Evolutionary conservation across 2,888 invertebrate genomes (phyloP), one percentile per base, ranked within the genome.

Genomic region (Scaptomyza tumidula): DNA sequence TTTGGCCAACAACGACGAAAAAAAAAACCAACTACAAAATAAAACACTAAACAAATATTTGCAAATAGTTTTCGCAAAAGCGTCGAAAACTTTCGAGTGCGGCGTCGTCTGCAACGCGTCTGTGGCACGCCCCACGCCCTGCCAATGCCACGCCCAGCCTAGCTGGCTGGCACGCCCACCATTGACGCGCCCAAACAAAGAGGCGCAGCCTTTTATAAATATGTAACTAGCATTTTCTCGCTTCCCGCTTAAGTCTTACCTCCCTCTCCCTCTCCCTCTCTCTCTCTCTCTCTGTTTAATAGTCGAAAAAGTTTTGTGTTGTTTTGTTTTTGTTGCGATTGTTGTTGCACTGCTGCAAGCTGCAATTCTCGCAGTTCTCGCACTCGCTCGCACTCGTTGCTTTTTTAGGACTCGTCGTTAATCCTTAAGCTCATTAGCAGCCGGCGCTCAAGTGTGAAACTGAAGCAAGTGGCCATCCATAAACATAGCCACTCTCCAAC

Each of bases 401-500:
- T n/a, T n/a, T n/a, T 16, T 41, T 41, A 13, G 43, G 35, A 56
- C 27, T 61, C 29, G 52, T 61, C 29, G 52, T 56, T 80, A 81
- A 82, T 85, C 82, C 86, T 85, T 85, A 82, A 82, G 86, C 82
- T 82, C 86, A 82, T 82, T 82, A 82, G 82, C 80, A 80, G 82
- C 65, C 55, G 78, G 70, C 72, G 86, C 77, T 75, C 75, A 82
- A 82, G 83, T 82, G 86, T 82, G 85, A 82, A 82, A 82, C 82
- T 82, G 80, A 82, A 72, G 75, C 78, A 82, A 82, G 86, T 85
- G 82, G 75, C 86, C 75, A 72, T 78, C 81, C 77, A 78, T 66
- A 70, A 71, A 66, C 76, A 84, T 80, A 81, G 79, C 65, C 64
- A 63, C 61, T 50, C 50, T 60, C 44, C 39, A 19, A 19, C 19